phyloP scores from a whole-genome alignment of 1,140 invertebrate genomes.

The Cydia pomonella region DNA sequence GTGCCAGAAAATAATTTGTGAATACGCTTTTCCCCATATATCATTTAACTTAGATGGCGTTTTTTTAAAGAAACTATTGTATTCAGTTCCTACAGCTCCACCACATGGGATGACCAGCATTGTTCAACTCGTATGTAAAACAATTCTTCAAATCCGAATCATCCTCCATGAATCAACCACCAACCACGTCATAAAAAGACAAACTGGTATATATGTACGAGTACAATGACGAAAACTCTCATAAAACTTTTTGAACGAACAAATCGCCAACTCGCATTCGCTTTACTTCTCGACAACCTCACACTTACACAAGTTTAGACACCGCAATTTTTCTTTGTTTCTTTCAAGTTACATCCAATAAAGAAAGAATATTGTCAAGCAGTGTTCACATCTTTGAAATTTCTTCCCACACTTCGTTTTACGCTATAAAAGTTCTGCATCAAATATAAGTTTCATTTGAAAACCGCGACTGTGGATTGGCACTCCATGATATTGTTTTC shows the following conservation, averaged over 20 bases:
- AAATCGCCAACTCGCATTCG: neutral
- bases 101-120: too few species aligned
- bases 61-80: too few species aligned
- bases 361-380: neutral
- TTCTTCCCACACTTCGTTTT: neutral
- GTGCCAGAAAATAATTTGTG: too few species aligned
- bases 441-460: slow-evolving; percentile 10
- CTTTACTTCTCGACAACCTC: neutral
- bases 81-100: too few species aligned
- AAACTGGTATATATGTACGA: too few species aligned
- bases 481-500: slow-evolving; percentile 11
- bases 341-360: neutral
- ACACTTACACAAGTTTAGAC: neutral
- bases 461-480: slow-evolving; percentile 2
- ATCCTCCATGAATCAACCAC: too few species aligned
- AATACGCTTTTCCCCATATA: too few species aligned
- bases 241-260: neutral
- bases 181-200: too few species aligned
- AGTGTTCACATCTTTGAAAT: slow-evolving; percentile 1
- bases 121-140: too few species aligned
- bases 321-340: neutral
- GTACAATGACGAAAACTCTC: neutral
- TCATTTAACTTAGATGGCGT: too few species aligned
- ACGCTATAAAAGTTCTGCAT: neutral
- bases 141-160: too few species aligned